A percentile compares a stretch with the other conserved stretches of the same genome.
Evolutionary conservation across 2,888 invertebrate genomes (phyloP).

Genomic region (Cryptus viduatorius): DNA sequence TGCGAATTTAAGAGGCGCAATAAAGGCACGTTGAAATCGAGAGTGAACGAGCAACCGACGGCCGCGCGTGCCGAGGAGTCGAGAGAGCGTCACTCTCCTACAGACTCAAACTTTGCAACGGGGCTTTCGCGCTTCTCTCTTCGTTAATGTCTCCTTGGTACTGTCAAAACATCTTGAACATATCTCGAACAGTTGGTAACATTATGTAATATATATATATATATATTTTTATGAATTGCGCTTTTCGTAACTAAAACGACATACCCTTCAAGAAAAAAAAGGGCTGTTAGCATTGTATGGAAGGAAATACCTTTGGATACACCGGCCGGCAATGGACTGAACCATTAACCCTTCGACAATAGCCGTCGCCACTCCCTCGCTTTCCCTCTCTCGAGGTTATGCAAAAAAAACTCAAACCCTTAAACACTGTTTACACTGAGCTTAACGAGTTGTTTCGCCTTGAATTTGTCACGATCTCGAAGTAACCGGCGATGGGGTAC

Average conservation of each 20-base stretch:
- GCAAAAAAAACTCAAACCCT: slow-evolving; percentile 72
- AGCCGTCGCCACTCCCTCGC: slow-evolving; percentile 59
- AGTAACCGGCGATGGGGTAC: slow-evolving; percentile 43
- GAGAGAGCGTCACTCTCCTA: slow-evolving; percentile 40
- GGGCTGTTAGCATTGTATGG: neutral
- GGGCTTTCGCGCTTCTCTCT: slow-evolving; percentile 66
- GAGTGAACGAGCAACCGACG: slow-evolving; percentile 81
- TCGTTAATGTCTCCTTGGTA: slow-evolving; percentile 61
- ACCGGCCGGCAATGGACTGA: slow-evolving; percentile 54
- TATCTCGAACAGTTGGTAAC: slow-evolving; percentile 3
- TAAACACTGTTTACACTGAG: slow-evolving; percentile 68
- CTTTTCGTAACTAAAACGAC: neutral
- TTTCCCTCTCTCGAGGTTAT: slow-evolving; percentile 76
- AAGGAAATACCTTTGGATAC: neutral
- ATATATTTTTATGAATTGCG: slow-evolving; percentile 1
- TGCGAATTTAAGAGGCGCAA: slow-evolving; percentile 85
- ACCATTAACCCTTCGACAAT: slow-evolving; percentile 69
- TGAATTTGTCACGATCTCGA: slow-evolving; percentile 69
- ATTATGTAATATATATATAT: neutral
- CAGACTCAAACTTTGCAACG: slow-evolving; percentile 24
- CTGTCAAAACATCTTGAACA: slow-evolving; percentile 14
- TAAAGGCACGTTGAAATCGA: slow-evolving; percentile 85
- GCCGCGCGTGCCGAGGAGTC: slow-evolving; percentile 64
- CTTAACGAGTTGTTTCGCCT: slow-evolving; percentile 72
- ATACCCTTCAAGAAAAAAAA: neutral